phyloP scores from a whole-genome alignment of 1,140 invertebrate genomes.

The Leptinotarsa texana region DNA sequence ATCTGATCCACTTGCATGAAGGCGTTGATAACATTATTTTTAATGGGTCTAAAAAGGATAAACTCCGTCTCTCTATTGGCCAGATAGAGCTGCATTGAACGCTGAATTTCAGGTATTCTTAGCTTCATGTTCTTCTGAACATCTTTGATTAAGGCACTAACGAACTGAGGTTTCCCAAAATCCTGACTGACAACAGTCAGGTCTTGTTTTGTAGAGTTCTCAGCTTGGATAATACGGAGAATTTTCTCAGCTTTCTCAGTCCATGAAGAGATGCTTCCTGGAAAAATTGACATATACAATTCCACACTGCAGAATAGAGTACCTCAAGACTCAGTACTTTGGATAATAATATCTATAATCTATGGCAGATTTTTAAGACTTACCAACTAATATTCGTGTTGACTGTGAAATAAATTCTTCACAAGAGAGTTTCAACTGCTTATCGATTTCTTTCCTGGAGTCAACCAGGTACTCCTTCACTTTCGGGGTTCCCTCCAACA shows the following conservation, averaged over 20 bases:
- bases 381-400: conserved; percentile 73
- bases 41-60: conserved; percentile 91
- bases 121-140: conserved; percentile 75
- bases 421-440: conserved; percentile 88
- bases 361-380: conserved; percentile 37
- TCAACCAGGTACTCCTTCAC: conserved; percentile 91
- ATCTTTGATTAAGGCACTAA: conserved; percentile 62
- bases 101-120: conserved; percentile 78
- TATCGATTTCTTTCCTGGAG: conserved; percentile 93
- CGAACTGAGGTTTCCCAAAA: conserved; percentile 61
- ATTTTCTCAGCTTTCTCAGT: conserved; percentile 44
- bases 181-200: conserved; percentile 54
- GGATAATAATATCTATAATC: neutral
- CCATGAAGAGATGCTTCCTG: conserved; percentile 32
- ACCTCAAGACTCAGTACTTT: neutral
- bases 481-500: conserved; percentile 87
- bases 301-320: neutral
- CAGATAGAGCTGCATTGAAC: conserved; percentile 90
- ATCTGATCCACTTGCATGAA: conserved; percentile 84
- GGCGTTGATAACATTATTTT: conserved; percentile 84
- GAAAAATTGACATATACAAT: conserved; percentile 6
- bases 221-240: conserved; percentile 36
- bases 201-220: conserved; percentile 38
- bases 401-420: conserved; percentile 86
- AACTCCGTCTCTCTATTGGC: conserved; percentile 97